phyloP scores from a whole-genome alignment of 1,140 invertebrate species.

The Heliothis virescens region DNA sequence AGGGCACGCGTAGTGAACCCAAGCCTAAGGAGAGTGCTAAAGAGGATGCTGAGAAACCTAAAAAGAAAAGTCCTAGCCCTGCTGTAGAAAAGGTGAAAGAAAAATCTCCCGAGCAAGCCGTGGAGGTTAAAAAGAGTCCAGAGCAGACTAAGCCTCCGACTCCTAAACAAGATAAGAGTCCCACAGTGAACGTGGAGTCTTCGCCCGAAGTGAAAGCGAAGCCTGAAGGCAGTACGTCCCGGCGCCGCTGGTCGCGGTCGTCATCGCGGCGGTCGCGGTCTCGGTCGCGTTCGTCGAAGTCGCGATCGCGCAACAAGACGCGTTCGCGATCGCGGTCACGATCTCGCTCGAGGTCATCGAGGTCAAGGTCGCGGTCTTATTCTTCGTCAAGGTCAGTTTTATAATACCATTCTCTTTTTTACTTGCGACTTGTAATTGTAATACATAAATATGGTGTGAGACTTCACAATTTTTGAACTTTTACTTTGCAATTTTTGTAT shows the following conservation, averaged over 20 bases:
- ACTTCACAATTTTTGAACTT: not conserved
- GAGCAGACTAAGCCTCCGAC: conserved; percentile 55
- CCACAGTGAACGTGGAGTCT: conserved; percentile 67
- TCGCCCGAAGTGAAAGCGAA: conserved; percentile 65
- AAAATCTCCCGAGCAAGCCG: conserved; percentile 54
- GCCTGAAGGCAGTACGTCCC: conserved; percentile 55
- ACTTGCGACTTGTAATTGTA: not conserved
- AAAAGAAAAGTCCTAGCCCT: conserved; percentile 7
- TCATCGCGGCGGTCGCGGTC: conserved; percentile 73
- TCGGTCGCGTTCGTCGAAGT: conserved; percentile 52
- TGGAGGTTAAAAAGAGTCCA: conserved; percentile 58
- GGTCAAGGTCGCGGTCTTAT: conserved; percentile 74
- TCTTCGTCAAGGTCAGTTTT: conserved; percentile 81
- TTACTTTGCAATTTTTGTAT: not conserved
- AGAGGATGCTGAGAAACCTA: conserved; percentile 35
- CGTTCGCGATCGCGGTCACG: conserved; percentile 75
- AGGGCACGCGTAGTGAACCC: conserved; percentile 32
- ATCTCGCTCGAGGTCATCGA: conserved; percentile 79
- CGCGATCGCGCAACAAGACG: conserved; percentile 58
- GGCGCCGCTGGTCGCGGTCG: conserved; percentile 74
- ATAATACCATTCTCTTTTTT: not conserved
- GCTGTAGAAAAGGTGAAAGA: conserved; percentile 2
- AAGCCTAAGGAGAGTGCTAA: conserved; percentile 29
- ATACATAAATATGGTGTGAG: too few relatives aligned
- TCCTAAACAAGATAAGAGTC: conserved; percentile 62